Evolutionary conservation across 2,797 vertebrate genomes (phyloP), one percentile per base, ranked within the genome.

Genomic region (Tapera naevia): DNA sequence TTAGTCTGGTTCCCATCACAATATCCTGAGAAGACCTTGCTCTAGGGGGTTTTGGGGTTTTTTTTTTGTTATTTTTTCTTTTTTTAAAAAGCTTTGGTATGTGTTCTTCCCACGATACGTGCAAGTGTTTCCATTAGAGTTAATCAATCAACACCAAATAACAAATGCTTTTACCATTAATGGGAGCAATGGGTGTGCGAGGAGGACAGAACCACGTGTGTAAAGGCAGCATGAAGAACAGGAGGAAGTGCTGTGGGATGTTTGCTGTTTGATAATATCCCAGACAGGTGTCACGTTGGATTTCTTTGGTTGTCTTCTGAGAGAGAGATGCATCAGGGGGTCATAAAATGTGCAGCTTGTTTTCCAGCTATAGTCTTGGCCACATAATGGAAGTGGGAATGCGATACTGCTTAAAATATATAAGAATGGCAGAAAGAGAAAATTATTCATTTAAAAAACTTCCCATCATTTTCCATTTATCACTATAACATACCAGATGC

Each of bases 141-240:
- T 83, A 90, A 95, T 96, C 92, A 93, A 92, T 95, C 94, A 93
- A 43, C 91, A 94, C 80, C 33, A 69, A 84, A 86, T 85, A 89
- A 87, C 57, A 84, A 58, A 90, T 86, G 91, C 89, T 91, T 94
- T 96, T 92, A 53, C 89, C 51, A 56, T 86, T 88, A 91, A 88
- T 90, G 93, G 93, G 78, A 88, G 79, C n/a, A 3, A 7, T 48
- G 80, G 58, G 62, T 14, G 39, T 86, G 80, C 0, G 3, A 65
- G 89, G 54, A 80, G 66, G 69, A 30, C 58, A 56, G 85, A 86
- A 30, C 56, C 5, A 6, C 57, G 51, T 39, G 0, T 81, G 91
- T 37, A 21, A 75, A 58, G 73, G 88, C 91, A 91, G 46, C 50
- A 2, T 13, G 8, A 6, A 15, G 69, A 65, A 9, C n/a, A 54